Evolutionary conservation across 2,113 vertebrate species (phyloP).

Genomic region (Forbesichthys agassizii): DNA sequence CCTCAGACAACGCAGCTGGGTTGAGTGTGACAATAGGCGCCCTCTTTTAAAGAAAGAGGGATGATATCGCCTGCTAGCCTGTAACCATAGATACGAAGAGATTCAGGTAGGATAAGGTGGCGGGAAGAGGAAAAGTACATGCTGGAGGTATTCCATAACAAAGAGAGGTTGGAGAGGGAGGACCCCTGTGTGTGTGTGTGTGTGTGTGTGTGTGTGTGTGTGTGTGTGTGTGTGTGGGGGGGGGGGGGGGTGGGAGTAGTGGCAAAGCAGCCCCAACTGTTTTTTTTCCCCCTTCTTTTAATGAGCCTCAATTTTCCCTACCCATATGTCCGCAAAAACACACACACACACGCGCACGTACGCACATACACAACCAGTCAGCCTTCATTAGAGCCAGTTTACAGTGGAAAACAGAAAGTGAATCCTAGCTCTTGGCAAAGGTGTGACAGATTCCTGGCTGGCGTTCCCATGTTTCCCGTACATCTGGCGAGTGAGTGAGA

Average conservation of each 20-base stretch:
- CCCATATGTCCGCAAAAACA: conserved; percentile 49
- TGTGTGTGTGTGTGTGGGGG: too few species aligned
- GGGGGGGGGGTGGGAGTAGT: conserved; percentile 22
- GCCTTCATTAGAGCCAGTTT: conserved; percentile 65
- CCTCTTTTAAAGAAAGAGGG: too few species aligned
- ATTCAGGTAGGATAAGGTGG: too few species aligned
- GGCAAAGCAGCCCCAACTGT: conserved; percentile 50
- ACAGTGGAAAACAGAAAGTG: conserved; percentile 32
- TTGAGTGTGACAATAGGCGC: too few species aligned
- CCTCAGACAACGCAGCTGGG: too few species aligned
- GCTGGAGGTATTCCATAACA: background rate
- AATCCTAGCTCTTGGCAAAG: conserved; percentile 53
- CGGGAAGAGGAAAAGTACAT: conserved; percentile 7
- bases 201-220: background rate
- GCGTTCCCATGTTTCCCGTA: conserved; percentile 45
- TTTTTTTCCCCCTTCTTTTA: conserved; percentile 44
- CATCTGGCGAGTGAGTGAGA: conserved; percentile 50
- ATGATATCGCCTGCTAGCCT: too few species aligned
- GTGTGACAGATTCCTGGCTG: conserved; percentile 58
- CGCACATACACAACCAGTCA: conserved; percentile 30
- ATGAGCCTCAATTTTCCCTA: conserved; percentile 60
- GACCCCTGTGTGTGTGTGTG: background rate
- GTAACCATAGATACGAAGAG: too few species aligned
- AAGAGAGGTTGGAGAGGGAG: background rate
- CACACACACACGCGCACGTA: conserved; percentile 18